Evolutionary conservation across 1,140 invertebrate genomes (phyloP).

Genomic region (Pogonus chalceus): DNA sequence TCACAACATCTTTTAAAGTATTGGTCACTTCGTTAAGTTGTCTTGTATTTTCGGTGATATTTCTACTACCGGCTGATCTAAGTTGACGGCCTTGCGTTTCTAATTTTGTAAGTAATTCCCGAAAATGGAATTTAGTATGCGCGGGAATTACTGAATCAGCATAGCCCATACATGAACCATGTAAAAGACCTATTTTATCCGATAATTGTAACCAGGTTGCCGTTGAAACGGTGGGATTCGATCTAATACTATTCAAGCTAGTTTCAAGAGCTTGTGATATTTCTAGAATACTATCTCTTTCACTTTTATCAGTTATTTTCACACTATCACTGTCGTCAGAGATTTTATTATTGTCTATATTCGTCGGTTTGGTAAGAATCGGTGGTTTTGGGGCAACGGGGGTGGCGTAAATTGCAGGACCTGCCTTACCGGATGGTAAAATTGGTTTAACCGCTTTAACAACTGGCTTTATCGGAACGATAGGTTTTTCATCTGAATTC

Average conservation of each 20-base stretch:
- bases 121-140: conserved; percentile 79
- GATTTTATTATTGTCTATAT: conserved; percentile 36
- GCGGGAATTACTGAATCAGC: conserved; percentile 65
- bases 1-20: conserved; percentile 71
- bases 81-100: conserved; percentile 69
- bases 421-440: conserved; percentile 26
- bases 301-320: conserved; percentile 29
- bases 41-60: conserved; percentile 56
- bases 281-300: conserved; percentile 52
- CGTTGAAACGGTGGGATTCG: conserved; percentile 46
- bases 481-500: conserved; percentile 51
- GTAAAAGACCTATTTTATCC: conserved; percentile 69
- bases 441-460: conserved; percentile 45
- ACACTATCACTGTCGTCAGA: conserved; percentile 39
- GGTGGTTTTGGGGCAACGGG: conserved; percentile 44
- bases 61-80: conserved; percentile 58
- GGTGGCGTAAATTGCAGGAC: conserved; percentile 53
- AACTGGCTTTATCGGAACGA: conserved; percentile 56
- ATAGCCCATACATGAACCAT: conserved; percentile 64
- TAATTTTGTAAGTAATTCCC: conserved; percentile 70
- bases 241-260: conserved; percentile 51
- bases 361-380: conserved; percentile 47
- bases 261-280: conserved; percentile 57
- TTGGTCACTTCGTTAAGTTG: conserved; percentile 64
- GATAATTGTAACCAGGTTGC: conserved; percentile 72